Conservation (phyloP, 2,888 invertebrate genomes). For the Deilephila elpenor region DNA sequence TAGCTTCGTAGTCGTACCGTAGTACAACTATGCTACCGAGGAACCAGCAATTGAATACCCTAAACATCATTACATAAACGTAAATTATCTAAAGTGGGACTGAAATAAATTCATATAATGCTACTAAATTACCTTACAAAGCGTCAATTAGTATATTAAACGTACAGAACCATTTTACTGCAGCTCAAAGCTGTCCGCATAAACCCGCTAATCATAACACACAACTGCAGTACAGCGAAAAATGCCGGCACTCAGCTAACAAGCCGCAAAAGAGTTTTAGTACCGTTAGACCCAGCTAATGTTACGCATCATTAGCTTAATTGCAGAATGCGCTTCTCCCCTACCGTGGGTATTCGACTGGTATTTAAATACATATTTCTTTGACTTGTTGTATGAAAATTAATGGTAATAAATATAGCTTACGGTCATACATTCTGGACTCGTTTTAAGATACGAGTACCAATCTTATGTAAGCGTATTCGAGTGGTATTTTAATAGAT, state of each 20-base stretch:
- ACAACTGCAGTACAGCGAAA: conserved; percentile 20
- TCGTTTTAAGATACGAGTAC: no score
- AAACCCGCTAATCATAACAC: conserved; percentile 16
- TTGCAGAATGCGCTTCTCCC: conserved; percentile 31
- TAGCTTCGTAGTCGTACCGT: no score
- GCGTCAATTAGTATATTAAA: neutral
- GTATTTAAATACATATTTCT: neutral
- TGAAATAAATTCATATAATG: no score
- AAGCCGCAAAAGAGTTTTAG: conserved; percentile 22
- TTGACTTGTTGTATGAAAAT: neutral
- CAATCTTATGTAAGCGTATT: no score
- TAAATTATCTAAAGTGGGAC: no score
- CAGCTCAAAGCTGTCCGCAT: neutral
- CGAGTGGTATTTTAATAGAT: no score
- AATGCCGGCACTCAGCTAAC: conserved; percentile 1
- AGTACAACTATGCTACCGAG: no score
- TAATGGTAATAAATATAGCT: no score
- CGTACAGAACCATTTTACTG: neutral
- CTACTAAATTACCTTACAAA: neutral
- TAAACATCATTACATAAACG: no score
- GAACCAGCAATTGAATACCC: no score
- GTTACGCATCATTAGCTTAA: conserved; percentile 52
- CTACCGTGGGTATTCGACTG: neutral
- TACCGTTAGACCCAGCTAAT: conserved; percentile 42
- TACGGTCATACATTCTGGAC: no score